Evolutionary conservation across 2,888 invertebrate genomes (phyloP), one percentile per base, ranked within the genome.

Genomic region (Andrena minutula): DNA sequence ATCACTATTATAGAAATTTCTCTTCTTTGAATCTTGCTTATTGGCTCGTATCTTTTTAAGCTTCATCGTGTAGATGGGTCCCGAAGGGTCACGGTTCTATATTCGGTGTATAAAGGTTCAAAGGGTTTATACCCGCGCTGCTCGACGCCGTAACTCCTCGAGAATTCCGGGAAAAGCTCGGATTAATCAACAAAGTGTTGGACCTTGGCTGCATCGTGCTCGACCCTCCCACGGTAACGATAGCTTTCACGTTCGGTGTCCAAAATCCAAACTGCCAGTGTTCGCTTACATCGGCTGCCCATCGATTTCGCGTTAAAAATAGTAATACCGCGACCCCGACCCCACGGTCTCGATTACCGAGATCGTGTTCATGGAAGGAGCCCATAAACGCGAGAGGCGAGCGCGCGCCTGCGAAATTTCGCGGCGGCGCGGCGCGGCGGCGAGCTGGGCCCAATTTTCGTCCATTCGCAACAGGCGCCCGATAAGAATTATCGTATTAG

Each of bases 401-500:
- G 16, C 28, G 16, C 2, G 35, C 35, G 12, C 28, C 51, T 23
- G 30, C 61, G 66, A 80, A 72, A 78, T 68, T 71, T 76, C 75
- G 66, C 28, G 58, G 58, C 70, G 69, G 71, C 72, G 51, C 49
- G 32, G 41, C 41, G 3, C 41, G 41, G 41, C 41, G 41, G 41
- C 41, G 47, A 60, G 53, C 47, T 7, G 73, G 66, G 56, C n/a
- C 64, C 76, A 85, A 85, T 85, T 82, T 85, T 79, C 66, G 69
- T 82, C 51, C 71, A 49, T 28, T 64, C 58, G 76, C 72, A 49
- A 79, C 72, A 85, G 71, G 74, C 61, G 77, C 70, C 61, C 75
- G 72, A 80, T 79, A 85, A 82, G 75, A 78, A 81, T 88, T 83
- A 87, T 88, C 86, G 85, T 85, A 86, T 88, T 86, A 86, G 77